Percentiles rank a stretch among this genome's conserved stretches.
phyloP scores from a whole-genome alignment of 2,888 invertebrate genomes.

The Callyntrura guangdongensis region DNA sequence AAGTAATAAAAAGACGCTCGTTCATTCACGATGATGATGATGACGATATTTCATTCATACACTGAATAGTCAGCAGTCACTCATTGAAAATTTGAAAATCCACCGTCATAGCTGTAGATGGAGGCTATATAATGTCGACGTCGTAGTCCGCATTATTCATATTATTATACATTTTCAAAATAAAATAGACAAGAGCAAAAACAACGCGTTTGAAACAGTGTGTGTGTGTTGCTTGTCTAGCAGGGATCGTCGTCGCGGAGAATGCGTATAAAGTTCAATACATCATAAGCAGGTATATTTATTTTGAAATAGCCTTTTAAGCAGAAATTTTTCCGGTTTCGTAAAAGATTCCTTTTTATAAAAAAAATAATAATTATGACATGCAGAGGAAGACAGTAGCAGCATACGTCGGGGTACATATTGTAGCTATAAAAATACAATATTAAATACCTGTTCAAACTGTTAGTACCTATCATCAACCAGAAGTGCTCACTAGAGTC shows the following conservation, averaged over 20 bases:
- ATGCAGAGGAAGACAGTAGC: neutral
- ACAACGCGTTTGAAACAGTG: neutral
- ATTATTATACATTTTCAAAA: neutral
- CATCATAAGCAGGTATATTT: neutral
- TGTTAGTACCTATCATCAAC: neutral
- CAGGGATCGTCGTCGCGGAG: neutral
- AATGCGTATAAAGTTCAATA: neutral
- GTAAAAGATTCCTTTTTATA: neutral
- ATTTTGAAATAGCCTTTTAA: conserved; percentile 7
- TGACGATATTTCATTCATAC: conserved; percentile 30
- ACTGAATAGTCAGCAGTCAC: conserved; percentile 14
- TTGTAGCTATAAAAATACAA: neutral
- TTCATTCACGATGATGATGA: conserved; percentile 39
- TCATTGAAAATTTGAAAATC: conserved; percentile 29
- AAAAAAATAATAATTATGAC: neutral
- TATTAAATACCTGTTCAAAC: conserved; percentile 1
- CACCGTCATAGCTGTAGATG: neutral
- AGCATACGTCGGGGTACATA: neutral
- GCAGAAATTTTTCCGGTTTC: conserved; percentile 27
- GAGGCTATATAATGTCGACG: neutral
- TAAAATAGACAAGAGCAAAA: neutral
- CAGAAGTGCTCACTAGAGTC: neutral
- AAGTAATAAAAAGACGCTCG: conserved; percentile 17
- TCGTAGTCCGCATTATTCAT: neutral
- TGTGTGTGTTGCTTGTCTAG: neutral